Base-by-base conservation (phyloP, 2,797 vertebrate genomes). In the Sebastolobus alascanus region DNA sequence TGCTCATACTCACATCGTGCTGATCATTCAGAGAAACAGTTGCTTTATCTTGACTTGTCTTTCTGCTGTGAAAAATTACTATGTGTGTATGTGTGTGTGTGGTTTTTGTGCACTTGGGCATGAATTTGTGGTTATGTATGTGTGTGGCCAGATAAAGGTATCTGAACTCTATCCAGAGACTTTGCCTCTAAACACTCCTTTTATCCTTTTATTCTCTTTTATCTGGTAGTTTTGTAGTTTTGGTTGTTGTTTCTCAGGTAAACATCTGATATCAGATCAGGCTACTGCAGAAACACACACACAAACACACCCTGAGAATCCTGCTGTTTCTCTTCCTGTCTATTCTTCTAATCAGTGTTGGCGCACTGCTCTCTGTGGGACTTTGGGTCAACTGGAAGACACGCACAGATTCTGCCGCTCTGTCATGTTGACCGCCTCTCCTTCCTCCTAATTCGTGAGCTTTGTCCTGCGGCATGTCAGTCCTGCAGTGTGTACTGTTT, bases 311-410 rank as follows among this genome's bases (percentile, higher is more conserved):
- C 73, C 74, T 16, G n/a, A 25, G 52, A 83, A 74, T 75, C 55
- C 72, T 74, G 63, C 25, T 79, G 78, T 85, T 84, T 84, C 75
- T 79, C 80, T 82, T 83, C 68, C 75, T 55, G 54, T 84, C 75
- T 63, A 7, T 84, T 88, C 76, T 54, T 89, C 79, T 89, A 82
- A 89, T 91, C 87, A 88, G 78, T 84, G 81, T 82, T 85, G 82
- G 73, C 80, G 54, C 68, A 77, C 74, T 73, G 78, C 76, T 89
- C 80, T 84, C 90, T 66, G 61, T 63, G 68, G 83, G 89, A 83
- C 74, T 82, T 55, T 63, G 80, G 84, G 84, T 92, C 87, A 90
- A 27, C 78, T 77, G 63, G 67, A 89, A 88, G 79, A 84, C 73
- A 68, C 68, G 56, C 35, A 74, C 46, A 74, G 59, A 40, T 74